Conservation (phyloP, 2,888 invertebrate genomes). For the Tipula lateralis region DNA sequence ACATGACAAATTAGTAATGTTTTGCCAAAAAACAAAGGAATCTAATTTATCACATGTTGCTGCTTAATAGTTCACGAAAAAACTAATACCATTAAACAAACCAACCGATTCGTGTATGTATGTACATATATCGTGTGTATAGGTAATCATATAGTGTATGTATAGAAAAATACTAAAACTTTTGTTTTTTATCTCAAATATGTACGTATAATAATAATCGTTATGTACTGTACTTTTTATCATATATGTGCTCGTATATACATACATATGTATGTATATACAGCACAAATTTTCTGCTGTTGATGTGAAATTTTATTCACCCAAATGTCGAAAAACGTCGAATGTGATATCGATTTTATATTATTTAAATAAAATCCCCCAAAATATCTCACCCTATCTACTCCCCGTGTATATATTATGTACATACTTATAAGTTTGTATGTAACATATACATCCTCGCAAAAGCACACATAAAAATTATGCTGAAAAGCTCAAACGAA, state of each 20-base stretch:
- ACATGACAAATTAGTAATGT: neutral
- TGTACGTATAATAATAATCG: neutral
- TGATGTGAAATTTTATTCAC: slow-evolving; percentile 19
- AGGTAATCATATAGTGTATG: neutral
- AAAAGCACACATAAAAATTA: slow-evolving; percentile 14
- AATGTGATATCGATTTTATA: slow-evolving; percentile 19
- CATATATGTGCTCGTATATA: neutral
- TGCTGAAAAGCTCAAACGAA: slow-evolving; percentile 15
- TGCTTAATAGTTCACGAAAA: neutral
- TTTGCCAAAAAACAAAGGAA: neutral
- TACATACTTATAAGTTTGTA: neutral
- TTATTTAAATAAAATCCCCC: slow-evolving; percentile 14
- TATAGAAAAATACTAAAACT: neutral
- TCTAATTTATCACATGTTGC: neutral
- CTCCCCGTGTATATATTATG: neutral
- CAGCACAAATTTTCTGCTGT: neutral
- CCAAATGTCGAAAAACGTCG: slow-evolving; percentile 19
- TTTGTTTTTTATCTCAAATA: neutral
- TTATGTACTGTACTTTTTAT: neutral
- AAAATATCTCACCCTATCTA: neutral
- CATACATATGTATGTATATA: neutral
- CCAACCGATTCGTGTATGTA: neutral
- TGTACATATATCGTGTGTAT: neutral
- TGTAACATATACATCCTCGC: neutral
- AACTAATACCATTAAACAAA: neutral